Evolutionary conservation across 2,888 invertebrate species (phyloP), one percentile per base, ranked within the genome.

Genomic region (Chirona hameri): DNA sequence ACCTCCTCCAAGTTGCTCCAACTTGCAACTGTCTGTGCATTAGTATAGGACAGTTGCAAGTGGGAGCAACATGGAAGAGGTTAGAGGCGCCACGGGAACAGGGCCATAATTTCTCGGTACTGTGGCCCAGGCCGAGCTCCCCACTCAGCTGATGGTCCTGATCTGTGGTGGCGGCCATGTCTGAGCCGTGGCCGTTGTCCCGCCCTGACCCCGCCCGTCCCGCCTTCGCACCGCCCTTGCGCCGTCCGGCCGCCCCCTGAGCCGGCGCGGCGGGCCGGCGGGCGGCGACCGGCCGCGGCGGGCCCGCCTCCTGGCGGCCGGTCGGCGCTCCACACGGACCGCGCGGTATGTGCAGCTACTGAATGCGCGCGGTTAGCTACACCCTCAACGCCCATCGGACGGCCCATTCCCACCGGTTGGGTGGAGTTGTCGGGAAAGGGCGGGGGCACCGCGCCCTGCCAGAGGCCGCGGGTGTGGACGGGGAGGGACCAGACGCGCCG

Each of bases 321-420:
- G 27, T 27, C 65, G 65, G 27, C n/a, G 27, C 5, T 3, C 57
- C 27, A 27, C 10, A 1, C 60, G 24, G 39, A 15, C 76, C 15
- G 31, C 39, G 76, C 15, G 76, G 29, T 76, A 76, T 76, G 76
- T 15, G 31, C 76, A 39, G 31, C 76, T 76, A 76, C 76, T 76
- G 76, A 76, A 76, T 76, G 31, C 39, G 76, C 76, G 76, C 76
- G 39, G 76, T 76, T 76, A 76, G 76, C 76, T 76, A 76, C 76
- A 76, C 76, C 76, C 76, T 76, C 76, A 39, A 39, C 39, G 76
- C 5, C 76, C 31, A 14, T 39, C 76, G 76, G 76, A 76, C 76
- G 76, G 76, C 76, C 76, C 76, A 76, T 76, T 24, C 21, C 2
- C 76, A 21, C 76, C 76, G 31, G 76, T 76, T 76, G 76, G 76